Conservation (phyloP, 2,113 vertebrate genomes). For the Hassar affinis region DNA sequence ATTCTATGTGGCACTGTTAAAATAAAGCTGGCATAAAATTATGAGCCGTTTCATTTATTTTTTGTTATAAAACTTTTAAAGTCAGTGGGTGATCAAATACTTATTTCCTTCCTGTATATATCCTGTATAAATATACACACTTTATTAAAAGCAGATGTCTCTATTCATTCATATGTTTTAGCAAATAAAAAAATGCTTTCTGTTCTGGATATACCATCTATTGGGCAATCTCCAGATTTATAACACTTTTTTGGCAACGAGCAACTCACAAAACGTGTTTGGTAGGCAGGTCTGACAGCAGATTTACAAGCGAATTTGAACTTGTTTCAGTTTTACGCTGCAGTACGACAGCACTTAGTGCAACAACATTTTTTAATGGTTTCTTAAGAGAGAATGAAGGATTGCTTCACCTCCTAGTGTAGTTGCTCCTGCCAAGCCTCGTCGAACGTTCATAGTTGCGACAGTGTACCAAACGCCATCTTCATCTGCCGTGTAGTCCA, state of each 20-base stretch:
- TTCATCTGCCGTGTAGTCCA: conserved; percentile 94
- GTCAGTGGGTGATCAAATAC: too few species aligned
- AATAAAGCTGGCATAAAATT: too few species aligned
- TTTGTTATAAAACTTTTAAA: too few species aligned
- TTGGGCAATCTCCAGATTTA: neutral
- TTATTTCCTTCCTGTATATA: too few species aligned
- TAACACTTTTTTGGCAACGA: conserved; percentile 15
- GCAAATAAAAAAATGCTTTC: too few species aligned
- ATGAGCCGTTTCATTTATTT: too few species aligned
- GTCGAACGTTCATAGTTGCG: conserved; percentile 94
- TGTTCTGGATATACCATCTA: neutral
- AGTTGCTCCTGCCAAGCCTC: conserved; percentile 92
- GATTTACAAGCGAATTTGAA: neutral
- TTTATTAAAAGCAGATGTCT: too few species aligned
- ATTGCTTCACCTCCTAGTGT: conserved; percentile 84
- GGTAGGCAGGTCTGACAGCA: neutral
- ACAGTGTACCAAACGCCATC: conserved; percentile 98
- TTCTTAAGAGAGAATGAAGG: neutral
- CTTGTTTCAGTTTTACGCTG: neutral
- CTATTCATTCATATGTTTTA: too few species aligned
- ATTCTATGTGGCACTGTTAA: too few species aligned
- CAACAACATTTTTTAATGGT: neutral
- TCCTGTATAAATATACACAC: too few species aligned
- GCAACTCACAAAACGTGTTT: conserved; percentile 35
- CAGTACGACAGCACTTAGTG: neutral